Evolutionary conservation across 1,140 invertebrate species (phyloP).

Genomic region (Drosophila trapezifrons): DNA sequence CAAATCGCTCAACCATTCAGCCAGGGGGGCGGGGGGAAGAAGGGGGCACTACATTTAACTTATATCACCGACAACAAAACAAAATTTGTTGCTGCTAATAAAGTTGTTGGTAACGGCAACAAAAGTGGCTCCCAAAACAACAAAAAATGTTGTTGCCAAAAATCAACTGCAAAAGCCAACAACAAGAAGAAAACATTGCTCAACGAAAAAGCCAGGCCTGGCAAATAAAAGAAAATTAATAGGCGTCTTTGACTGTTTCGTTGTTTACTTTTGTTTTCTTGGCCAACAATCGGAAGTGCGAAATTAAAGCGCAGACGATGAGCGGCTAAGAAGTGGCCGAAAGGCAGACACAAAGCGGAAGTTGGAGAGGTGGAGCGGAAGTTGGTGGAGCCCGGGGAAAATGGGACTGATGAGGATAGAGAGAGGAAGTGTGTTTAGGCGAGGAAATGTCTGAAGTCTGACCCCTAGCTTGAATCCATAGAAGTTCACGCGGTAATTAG

Average conservation of each 20-base stretch:
- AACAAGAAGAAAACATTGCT: conserved; percentile 48
- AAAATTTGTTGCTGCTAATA: conserved; percentile 61
- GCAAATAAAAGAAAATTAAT: conserved; percentile 59
- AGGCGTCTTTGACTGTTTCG: conserved; percentile 49
- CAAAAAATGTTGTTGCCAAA: conserved; percentile 42
- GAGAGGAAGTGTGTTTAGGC: conserved; percentile 28
- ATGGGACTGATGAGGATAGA: conserved; percentile 1
- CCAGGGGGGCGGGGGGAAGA: neutral
- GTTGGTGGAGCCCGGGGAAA: neutral
- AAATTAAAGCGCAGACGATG: conserved; percentile 57
- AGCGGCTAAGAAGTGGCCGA: conserved; percentile 45
- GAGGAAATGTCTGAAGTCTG: conserved; percentile 22
- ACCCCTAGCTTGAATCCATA: conserved; percentile 41
- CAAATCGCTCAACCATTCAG: conserved; percentile 58
- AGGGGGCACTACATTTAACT: conserved; percentile 41
- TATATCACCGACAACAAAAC: conserved; percentile 60
- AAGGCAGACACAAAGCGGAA: conserved; percentile 35
- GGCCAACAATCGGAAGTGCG: conserved; percentile 63
- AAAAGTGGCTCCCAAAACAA: conserved; percentile 29
- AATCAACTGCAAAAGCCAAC: conserved; percentile 46
- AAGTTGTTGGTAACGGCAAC: conserved; percentile 61
- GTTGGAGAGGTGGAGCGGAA: conserved; percentile 30
- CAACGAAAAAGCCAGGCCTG: conserved; percentile 27
- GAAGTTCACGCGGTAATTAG: conserved; percentile 45
- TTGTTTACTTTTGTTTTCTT: conserved; percentile 53